A percentile compares a stretch with the other conserved stretches of the same genome.
Evolutionary conservation across 2,888 invertebrate species (phyloP).

Genomic region (Eucera pruinosa): DNA sequence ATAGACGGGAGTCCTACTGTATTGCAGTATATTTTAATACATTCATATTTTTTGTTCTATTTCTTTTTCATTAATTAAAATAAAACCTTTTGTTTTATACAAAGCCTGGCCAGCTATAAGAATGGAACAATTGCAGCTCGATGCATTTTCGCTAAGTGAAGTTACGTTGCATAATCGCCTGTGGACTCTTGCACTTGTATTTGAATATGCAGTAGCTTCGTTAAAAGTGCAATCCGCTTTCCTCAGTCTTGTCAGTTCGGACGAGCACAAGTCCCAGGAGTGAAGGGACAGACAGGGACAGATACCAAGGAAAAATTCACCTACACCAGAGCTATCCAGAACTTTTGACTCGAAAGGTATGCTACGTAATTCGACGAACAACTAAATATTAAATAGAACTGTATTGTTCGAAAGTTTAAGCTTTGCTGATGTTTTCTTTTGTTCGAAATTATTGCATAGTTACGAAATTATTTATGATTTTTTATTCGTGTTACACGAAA

Average conservation of each 20-base stretch:
- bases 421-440: not conserved
- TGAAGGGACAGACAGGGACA: slow-evolving; percentile 82
- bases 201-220: slow-evolving; percentile 73
- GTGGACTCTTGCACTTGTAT: slow-evolving; percentile 81
- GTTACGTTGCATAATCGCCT: slow-evolving; percentile 84
- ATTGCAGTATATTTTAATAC: too few species aligned
- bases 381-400: slow-evolving; percentile 54
- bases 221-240: slow-evolving; percentile 80
- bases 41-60: too few species aligned
- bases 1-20: too few species aligned
- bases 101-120: slow-evolving; percentile 78
- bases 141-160: slow-evolving; percentile 72
- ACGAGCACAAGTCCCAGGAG: slow-evolving; percentile 83
- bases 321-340: slow-evolving; percentile 45
- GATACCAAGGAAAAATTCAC: slow-evolving; percentile 84
- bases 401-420: slow-evolving; percentile 23
- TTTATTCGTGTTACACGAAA: not conserved
- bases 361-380: slow-evolving; percentile 73
- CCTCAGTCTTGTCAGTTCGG: slow-evolving; percentile 75
- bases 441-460: not conserved
- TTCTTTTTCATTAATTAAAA: too few species aligned
- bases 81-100: slow-evolving; percentile 80
- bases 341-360: slow-evolving; percentile 45
- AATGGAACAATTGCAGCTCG: slow-evolving; percentile 77
- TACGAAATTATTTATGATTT: slow-evolving; percentile 1